Percentiles rank a stretch among this genome's conserved stretches.
These are phyloP conservation scores for Arothron firmamentum DNA, from an alignment of 2,113 vertebrate genomes.

Conservation along the genomic window DNA sequence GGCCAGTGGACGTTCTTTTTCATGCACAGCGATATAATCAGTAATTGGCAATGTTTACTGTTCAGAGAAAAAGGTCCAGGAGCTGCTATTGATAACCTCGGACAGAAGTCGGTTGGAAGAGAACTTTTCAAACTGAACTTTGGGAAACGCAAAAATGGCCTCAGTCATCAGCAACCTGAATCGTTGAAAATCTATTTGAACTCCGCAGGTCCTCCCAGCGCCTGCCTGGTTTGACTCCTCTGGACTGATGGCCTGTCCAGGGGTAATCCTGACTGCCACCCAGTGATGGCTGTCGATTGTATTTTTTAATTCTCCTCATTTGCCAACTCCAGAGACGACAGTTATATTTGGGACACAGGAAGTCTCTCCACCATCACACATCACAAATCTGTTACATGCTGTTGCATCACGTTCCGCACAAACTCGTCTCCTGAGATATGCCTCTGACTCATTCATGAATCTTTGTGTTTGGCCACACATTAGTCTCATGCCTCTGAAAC, in stretches of 20 bases:
- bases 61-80: conserved; percentile 37
- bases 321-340: background rate
- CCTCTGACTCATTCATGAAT: conserved; percentile 32
- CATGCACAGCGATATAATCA: conserved; percentile 49
- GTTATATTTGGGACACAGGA: background rate
- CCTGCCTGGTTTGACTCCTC: no score
- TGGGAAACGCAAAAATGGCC: conserved; percentile 12
- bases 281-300: background rate
- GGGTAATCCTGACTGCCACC: no score
- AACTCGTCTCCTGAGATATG: conserved; percentile 27
- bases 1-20: conserved; percentile 52
- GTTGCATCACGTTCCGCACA: conserved; percentile 46
- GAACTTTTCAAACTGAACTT: conserved; percentile 46
- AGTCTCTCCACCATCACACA: conserved; percentile 33
- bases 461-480: conserved; percentile 31
- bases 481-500: conserved; percentile 28
- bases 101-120: conserved; percentile 33
- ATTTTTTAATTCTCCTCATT: background rate
- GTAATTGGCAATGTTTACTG: conserved; percentile 56
- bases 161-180: no score
- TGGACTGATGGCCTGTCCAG: no score
- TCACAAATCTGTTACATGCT: conserved; percentile 44
- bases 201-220: no score
- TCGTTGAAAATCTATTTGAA: no score
- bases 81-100: conserved; percentile 49